Evolutionary conservation across 2,797 vertebrate species (phyloP).

Genomic region (Lagodon rhomboides): DNA sequence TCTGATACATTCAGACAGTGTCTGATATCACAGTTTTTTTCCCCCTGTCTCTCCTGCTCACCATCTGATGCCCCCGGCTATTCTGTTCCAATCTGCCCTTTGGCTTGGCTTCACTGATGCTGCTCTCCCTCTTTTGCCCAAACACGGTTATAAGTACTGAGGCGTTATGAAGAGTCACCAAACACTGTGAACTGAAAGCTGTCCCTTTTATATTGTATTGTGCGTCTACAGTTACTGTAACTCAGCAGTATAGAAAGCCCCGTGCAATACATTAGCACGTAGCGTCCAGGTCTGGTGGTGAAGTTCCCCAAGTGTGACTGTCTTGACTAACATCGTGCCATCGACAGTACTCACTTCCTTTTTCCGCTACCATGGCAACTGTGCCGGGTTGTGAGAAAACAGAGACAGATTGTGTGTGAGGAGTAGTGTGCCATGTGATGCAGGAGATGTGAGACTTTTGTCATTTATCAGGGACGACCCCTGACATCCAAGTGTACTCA

Average conservation of each 20-base stretch:
- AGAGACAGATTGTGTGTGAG: slow-evolving; percentile 72
- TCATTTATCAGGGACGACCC: slow-evolving; percentile 57
- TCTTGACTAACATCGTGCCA: slow-evolving; percentile 64
- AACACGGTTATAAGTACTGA: slow-evolving; percentile 72
- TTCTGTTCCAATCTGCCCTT: slow-evolving; percentile 50
- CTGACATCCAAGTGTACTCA: slow-evolving; percentile 21
- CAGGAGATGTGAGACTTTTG: slow-evolving; percentile 60
- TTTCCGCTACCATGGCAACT: slow-evolving; percentile 65
- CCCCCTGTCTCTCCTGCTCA: slow-evolving; percentile 1
- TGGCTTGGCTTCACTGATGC: slow-evolving; percentile 52
- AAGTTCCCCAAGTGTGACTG: slow-evolving; percentile 55
- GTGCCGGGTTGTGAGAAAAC: slow-evolving; percentile 60
- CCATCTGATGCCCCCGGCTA: slow-evolving; percentile 39
- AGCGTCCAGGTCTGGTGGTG: slow-evolving; percentile 18
- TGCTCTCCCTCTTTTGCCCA: slow-evolving; percentile 73
- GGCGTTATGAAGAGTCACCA: slow-evolving; percentile 52
- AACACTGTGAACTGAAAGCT: slow-evolving; percentile 46
- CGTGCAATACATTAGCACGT: neutral
- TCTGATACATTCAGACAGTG: neutral
- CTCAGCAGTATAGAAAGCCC: neutral
- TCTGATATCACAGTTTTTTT: neutral
- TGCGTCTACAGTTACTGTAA: neutral
- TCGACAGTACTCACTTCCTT: slow-evolving; percentile 78
- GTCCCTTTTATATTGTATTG: slow-evolving; percentile 8
- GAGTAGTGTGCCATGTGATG: slow-evolving; percentile 52